These are phyloP conservation scores for Hemiscyllium ocellatum DNA, from an alignment of 2,113 vertebrate genomes.

Conservation along the genomic window DNA sequence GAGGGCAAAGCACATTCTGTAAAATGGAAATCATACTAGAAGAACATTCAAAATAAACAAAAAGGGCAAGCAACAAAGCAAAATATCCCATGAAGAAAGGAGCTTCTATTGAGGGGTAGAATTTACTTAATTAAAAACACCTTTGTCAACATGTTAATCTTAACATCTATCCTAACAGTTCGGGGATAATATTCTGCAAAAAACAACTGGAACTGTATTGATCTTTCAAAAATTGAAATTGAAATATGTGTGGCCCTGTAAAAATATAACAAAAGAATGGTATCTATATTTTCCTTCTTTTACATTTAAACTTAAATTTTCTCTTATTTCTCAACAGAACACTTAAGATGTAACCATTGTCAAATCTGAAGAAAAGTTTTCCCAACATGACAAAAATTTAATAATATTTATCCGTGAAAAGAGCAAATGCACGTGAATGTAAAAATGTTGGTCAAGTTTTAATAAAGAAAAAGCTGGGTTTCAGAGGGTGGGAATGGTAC, in stretches of 20 bases:
- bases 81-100: background rate
- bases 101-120: background rate
- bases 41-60: background rate
- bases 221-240: background rate
- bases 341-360: background rate
- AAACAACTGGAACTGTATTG: background rate
- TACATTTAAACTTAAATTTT: background rate
- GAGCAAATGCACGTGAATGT: background rate
- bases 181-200: background rate
- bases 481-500: conserved; percentile 8
- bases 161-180: background rate
- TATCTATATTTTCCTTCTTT: background rate
- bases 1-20: background rate
- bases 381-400: conserved; percentile 12
- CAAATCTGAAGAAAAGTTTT: background rate
- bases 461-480: conserved; percentile 23
- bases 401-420: conserved; percentile 29
- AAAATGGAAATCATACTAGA: background rate
- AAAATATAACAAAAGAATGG: background rate
- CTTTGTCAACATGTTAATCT: background rate
- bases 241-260: background rate
- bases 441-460: conserved; percentile 1
- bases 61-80: background rate
- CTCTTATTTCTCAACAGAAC: background rate
- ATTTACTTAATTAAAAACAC: background rate